Evolutionary conservation across 2,888 invertebrate species (phyloP), one percentile per base, ranked within the genome.

Genomic region (Melinopterus prodromus): DNA sequence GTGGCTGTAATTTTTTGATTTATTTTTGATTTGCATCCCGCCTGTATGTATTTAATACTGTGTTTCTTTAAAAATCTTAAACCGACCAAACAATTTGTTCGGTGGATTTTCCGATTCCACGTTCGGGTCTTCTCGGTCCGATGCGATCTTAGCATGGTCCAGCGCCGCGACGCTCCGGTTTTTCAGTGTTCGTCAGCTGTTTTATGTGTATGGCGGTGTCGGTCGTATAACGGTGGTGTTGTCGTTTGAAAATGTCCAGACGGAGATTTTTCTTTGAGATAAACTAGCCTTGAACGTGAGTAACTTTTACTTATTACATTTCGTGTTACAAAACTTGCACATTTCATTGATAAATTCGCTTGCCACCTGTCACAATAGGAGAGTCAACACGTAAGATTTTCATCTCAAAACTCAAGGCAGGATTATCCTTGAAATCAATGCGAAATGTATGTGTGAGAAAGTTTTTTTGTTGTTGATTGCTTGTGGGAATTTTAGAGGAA

Each of bases 101-200:
- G 53, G 72, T 72, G 15, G 72, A 26, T 2, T 26, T 26, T 26
- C 3, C 26, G 26, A 9, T 9, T 71, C 16, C 71, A 71, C 16
- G 26, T 26, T 26, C 26, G 26, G 26, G 26, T 26, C 3, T 53
- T 53, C 12, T 53, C 53, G 53, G 53, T 53, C 12, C 1, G 53
- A 12, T 7, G 1, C 53, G 53, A 53, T 53, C 53, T 53, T 53
- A 53, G 53, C 53, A 53, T 16, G 76, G 12, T 1, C 14, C 9
- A 16, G 77, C 53, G 77, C 15, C 77, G 37, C 77, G 53, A 77
- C 71, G 36, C 69, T 78, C 16, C 77, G 76, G 77, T 79, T 82
- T 81, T 80, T 16, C 77, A 69, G 77, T 77, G 77, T 15, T 77
- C 14, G 82, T 83, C 82, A 83, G 83, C 83, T 83, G 83, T 81